Evolutionary conservation across 1,140 invertebrate species (phyloP), one percentile per base, ranked within the genome.

Genomic region (Drosophila grimshawi): DNA sequence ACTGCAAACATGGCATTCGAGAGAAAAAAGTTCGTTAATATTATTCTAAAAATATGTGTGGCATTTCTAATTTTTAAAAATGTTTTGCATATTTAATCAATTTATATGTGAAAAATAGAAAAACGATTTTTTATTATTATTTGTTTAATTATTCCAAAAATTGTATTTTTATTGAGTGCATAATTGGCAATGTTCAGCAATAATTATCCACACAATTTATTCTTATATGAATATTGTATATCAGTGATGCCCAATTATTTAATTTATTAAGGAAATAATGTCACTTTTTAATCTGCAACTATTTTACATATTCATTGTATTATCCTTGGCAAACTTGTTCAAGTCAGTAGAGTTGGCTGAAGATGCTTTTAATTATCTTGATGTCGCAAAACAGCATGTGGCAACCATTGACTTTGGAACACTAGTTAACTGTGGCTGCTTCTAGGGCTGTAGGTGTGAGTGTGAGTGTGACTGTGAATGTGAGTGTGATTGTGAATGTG

Each of bases 321-420:
- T 69, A 86, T 81, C 78, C 75, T 53, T 65, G 65, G 27, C 37
- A 48, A 62, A 43, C 7, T 48, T 57, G 3, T 48, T 37, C 8
- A 19, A 19, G 5, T 33, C 30, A 59, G 37, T 27, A 19, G 55
- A 29, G 19, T 53, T 49, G 53, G 52, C 61, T 48, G 56, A 70
- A 59, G 57, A 60, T 43, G 53, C 72, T 77, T 86, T 88, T 86
- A 86, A 86, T 86, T 86, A 82, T 86, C 72, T 61, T 82, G 86
- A 86, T 86, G 72, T 61, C 48, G 62, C 72, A 69, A 79, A 67
- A 65, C 60, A 68, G 78, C 78, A 76, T 73, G 65, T 86, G 76
- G 53, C 78, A 49, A 57, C 80, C 80, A 88, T 88, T 86, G 83
- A 88, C 82, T 80, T 56, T 71, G 59, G 7, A 64, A 48, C 62